A percentile compares a stretch with the other conserved stretches of the same genome.
Conservation (phyloP, 2,113 vertebrate species). For the Dolichallabes microphthalmus region DNA sequence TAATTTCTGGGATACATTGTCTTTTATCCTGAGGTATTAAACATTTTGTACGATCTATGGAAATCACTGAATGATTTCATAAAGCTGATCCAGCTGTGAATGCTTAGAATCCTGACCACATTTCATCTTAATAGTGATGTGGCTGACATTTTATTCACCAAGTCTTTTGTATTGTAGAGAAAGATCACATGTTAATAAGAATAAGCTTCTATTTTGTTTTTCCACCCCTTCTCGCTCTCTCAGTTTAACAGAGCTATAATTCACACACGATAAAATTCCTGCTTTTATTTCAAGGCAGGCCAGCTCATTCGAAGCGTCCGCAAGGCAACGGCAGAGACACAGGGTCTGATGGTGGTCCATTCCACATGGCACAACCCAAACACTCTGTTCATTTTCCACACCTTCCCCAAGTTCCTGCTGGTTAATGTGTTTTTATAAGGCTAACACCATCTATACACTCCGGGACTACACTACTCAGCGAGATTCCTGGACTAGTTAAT, state of each 20-base stretch:
- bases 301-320: slow-evolving; percentile 32
- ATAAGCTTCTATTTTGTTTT: slow-evolving; percentile 7
- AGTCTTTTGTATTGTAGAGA: background rate
- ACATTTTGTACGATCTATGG: background rate
- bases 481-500: background rate
- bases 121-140: background rate
- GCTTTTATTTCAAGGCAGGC: slow-evolving; percentile 39
- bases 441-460: slow-evolving; percentile 14
- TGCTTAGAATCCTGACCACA: background rate
- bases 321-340: slow-evolving; percentile 25
- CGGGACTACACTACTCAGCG: background rate
- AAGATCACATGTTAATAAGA: slow-evolving; percentile 16
- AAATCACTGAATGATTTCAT: background rate
- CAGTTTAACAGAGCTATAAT: slow-evolving; percentile 38
- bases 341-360: slow-evolving; percentile 22
- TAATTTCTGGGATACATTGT: background rate
- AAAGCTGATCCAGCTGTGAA: background rate
- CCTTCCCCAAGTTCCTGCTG: slow-evolving; percentile 19
- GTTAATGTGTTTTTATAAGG: slow-evolving; percentile 37
- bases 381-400: slow-evolving; percentile 24
- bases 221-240: background rate
- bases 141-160: background rate
- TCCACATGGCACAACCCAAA: slow-evolving; percentile 27
- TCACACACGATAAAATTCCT: slow-evolving; percentile 42
- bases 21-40: background rate